These are phyloP conservation scores for Steromphala cineraria DNA, from an alignment of 2,888 invertebrate species.

Conservation along the genomic window DNA sequence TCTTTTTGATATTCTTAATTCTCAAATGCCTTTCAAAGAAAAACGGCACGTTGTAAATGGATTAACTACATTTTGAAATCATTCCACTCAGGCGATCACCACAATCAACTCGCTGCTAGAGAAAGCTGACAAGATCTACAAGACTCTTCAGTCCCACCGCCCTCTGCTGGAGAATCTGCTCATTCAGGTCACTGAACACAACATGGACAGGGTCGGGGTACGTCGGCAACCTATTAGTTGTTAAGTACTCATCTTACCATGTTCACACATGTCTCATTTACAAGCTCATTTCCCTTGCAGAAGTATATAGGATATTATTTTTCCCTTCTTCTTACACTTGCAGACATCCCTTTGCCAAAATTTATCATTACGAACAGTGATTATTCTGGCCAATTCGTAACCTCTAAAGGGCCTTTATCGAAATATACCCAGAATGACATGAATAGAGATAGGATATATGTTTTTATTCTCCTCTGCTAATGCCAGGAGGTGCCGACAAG, in stretches of 20 bases:
- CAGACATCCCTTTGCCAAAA: too few relatives aligned
- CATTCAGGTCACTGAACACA: slow-evolving; percentile 90
- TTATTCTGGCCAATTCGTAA: too few relatives aligned
- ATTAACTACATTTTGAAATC: too few relatives aligned
- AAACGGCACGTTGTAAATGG: too few relatives aligned
- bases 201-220: slow-evolving; percentile 51
- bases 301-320: too few relatives aligned
- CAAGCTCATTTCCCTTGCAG: too few relatives aligned
- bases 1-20: too few relatives aligned
- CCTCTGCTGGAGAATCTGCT: slow-evolving; percentile 90
- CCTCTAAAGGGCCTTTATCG: neutral
- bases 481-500: slow-evolving; percentile 43
- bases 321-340: too few relatives aligned
- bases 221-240: neutral
- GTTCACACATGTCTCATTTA: too few relatives aligned
- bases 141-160: slow-evolving; percentile 91
- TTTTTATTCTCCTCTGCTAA: neutral
- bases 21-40: too few relatives aligned
- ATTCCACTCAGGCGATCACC: slow-evolving; percentile 84
- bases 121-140: slow-evolving; percentile 95
- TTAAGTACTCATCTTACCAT: neutral
- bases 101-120: slow-evolving; percentile 93
- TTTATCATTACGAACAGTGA: too few relatives aligned
- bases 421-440: neutral
- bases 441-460: neutral